Evolutionary conservation across 2,888 invertebrate genomes (phyloP), one percentile per base, ranked within the genome.

Genomic region (Chloromyia formosa): DNA sequence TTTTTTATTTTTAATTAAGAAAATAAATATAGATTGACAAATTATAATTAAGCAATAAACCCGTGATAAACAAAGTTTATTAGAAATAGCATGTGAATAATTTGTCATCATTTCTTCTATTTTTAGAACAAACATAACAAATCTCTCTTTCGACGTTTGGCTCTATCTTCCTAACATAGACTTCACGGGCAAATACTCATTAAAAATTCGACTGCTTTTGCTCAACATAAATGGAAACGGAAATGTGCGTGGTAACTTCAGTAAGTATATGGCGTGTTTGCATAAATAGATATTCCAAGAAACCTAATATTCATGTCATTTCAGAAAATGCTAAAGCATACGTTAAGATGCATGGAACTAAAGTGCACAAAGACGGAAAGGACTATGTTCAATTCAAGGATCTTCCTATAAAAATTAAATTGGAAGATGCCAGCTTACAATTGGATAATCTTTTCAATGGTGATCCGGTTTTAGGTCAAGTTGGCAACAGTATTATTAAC

Each of bases 401-500:
- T 64, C 80, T 85, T 80, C 80, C 82, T 10, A 80, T 86, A 74
- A 81, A 82, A 64, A 82, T 86, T 14, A 79, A 81, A 73, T 82
- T 86, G 27, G 83, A 79, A 75, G 81, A 81, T 42, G 82, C 84
- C 42, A 83, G 83, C 74, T 73, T 85, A 66, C 81, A 82, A 56
- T 75, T 85, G 58, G 82, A 85, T 49, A 85, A 85, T 80, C 79
- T 85, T 3, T 86, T 85, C 68, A 83, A 84, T 75, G 83, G 84
- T 0, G 84, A 86, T 77, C 81, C 82, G 14, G 78, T 83, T 1
- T 77, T 85, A 12, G 84, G 85, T 0, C 82, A 84, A 76, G 81
- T 85, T 58, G 85, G 85, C 68, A 85, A 85, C 76, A 77, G 78
- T 0, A 79, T 85, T 23, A 84, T 85, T 73, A 86, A 85, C 75